These are phyloP conservation scores for Thaumatotibia leucotreta DNA, from an alignment of 1,140 invertebrate species.

Conservation along the genomic window DNA sequence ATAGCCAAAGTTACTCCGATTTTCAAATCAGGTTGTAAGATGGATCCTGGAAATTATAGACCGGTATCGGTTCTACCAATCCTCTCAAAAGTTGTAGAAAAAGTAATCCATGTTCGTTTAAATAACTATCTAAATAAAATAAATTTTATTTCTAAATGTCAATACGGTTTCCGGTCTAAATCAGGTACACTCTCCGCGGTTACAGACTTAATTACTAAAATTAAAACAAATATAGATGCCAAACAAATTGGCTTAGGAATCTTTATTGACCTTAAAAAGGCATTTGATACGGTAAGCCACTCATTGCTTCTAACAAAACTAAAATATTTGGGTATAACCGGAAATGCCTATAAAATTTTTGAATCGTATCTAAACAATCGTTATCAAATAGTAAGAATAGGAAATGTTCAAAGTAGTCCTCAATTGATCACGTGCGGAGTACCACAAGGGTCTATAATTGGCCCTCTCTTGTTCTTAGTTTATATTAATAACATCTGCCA, in stretches of 20 bases:
- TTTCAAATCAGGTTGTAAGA: conserved; percentile 8
- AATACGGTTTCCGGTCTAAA: not conserved
- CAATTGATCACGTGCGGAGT: not conserved
- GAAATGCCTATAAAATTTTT: not conserved
- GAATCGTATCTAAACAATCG: not conserved
- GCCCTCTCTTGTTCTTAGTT: not conserved
- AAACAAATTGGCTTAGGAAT: not conserved
- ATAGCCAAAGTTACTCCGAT: conserved; percentile 8
- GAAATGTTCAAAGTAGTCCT: not conserved
- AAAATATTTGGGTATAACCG: not conserved
- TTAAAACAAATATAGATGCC: not conserved
- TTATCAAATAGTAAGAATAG: not conserved
- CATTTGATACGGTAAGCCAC: not conserved
- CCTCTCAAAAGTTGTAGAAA: not conserved
- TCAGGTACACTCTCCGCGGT: not conserved
- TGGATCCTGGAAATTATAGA: not conserved
- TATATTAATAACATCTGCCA: not conserved
- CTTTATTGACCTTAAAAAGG: not conserved
- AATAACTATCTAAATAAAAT: not conserved
- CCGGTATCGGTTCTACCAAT: conserved; percentile 3
- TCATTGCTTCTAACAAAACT: not conserved
- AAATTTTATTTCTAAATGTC: not conserved
- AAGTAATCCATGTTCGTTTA: not conserved
- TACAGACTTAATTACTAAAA: not conserved
- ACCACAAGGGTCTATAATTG: not conserved